Base-by-base conservation (phyloP, 2,113 vertebrate genomes). In the Calyptommatus sinebrachiatus region DNA sequence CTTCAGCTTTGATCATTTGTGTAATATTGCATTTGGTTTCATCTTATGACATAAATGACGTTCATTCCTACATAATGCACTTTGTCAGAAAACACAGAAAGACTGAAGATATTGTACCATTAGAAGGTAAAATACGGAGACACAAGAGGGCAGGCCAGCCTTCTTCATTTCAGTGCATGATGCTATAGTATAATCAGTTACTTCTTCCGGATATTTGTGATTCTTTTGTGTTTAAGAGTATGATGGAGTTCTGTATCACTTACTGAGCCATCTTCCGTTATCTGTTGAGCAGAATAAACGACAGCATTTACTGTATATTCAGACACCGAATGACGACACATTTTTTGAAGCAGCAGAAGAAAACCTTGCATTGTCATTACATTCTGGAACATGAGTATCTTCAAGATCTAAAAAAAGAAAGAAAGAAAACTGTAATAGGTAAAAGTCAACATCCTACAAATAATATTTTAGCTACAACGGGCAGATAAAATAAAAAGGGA, bases 231-330 rank as follows among this genome's bases (percentile, higher is more conserved):
- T 86, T 89, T 84, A 16, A 12, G 77, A 76, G 79, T 83, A 65
- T 78, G 62, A n/a, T 78, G 69, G 57, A 65, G 84, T 68, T 84
- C 80, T 86, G 79, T 53, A 80, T 80, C 74, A 87, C 83, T 86
- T 67, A 75, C 63, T 31, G 53, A 69, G 87, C 75, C n/a, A 70
- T 91, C 92, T 90, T 89, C 91, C 76, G 77, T 67, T 65, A 89
- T 83, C 93, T 95, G 92, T 77, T 29, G 88, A 82, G 81, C 48
- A 94, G 84, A 94, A 82, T 66, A 91, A 88, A 92, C 29, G 85
- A 26, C 4, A 4, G 1, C 9, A 78, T 91, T 85, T 68, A 85
- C 53, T 46, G 22, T 61, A 80, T 76, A 76, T 76, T 41, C 70
- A 76, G 29, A 35, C 11, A 62, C 77, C 81, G 65, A 46, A 80